Evolutionary conservation across 2,797 vertebrate species (phyloP).

Genomic region (Mormyrops boulengeri): DNA sequence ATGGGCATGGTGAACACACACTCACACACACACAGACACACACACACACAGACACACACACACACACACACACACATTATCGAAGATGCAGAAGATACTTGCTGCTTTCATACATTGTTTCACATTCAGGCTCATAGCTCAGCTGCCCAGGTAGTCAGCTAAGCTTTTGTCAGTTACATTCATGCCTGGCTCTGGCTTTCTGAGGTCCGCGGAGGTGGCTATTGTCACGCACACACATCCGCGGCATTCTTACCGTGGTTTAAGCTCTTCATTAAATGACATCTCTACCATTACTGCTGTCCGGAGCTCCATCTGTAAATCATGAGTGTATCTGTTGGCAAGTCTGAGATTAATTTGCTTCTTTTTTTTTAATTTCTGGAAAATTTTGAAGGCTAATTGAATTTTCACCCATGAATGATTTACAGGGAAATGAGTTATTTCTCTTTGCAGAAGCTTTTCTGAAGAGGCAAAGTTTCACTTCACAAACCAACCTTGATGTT

Average conservation of each 20-base stretch:
- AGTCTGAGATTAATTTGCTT: background rate
- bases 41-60: too few relatives aligned
- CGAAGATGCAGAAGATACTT: background rate
- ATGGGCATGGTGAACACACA: background rate
- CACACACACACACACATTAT: background rate
- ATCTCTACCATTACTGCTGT: background rate
- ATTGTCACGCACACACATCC: background rate
- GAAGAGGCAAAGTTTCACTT: background rate
- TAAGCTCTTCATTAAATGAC: background rate
- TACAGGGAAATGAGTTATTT: background rate
- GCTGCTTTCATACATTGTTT: background rate
- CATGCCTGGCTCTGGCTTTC: background rate
- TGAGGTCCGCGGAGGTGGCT: background rate
- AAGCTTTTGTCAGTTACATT: background rate
- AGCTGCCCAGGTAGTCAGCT: background rate
- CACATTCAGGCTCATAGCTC: background rate
- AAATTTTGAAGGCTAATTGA: constrained; percentile 1
- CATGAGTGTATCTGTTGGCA: background rate
- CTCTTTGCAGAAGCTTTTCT: background rate
- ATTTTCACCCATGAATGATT: constrained; percentile 1
- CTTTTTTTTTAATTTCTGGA: background rate
- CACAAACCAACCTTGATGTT: background rate
- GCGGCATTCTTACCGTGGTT: background rate
- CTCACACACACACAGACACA: background rate
- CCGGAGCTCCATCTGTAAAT: background rate